phyloP scores from a whole-genome alignment of 2,888 invertebrate genomes.

The Zonitis immaculata region DNA sequence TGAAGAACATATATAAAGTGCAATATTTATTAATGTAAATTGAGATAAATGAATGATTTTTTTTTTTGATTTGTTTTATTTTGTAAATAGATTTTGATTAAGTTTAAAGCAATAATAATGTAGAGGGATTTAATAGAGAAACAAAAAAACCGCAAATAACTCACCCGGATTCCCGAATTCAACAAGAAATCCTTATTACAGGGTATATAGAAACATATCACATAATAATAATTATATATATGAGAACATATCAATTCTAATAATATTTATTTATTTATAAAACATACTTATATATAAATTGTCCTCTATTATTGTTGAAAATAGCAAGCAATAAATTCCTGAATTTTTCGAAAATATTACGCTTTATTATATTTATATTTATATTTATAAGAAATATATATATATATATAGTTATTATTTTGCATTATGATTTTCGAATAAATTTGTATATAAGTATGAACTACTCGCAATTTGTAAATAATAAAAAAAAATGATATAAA shows the following conservation, averaged over 20 bases:
- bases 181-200: conserved; percentile 34
- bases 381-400: no score
- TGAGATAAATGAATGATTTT: conserved; percentile 36
- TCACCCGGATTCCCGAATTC: conserved; percentile 10
- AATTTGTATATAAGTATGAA: conserved; percentile 18
- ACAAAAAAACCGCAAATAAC: conserved; percentile 9
- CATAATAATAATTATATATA: no score
- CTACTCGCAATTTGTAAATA: conserved; percentile 18
- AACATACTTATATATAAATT: conserved; percentile 19
- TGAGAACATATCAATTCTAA: conserved; percentile 19
- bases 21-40: conserved; percentile 39
- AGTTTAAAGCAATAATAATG: conserved; percentile 31
- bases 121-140: no score
- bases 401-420: no score
- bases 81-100: conserved; percentile 32
- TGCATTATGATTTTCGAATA: no score
- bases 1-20: no score
- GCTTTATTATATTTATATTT: no score
- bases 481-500: no score
- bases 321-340: conserved; percentile 11
- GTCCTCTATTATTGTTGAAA: conserved; percentile 8
- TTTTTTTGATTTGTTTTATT: not conserved
- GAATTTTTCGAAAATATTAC: not conserved
- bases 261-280: conserved; percentile 12
- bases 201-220: conserved; percentile 41